Evolutionary conservation across 2,797 vertebrate species (phyloP), one percentile per base, ranked within the genome.

Genomic region (Sciaenops ocellatus): DNA sequence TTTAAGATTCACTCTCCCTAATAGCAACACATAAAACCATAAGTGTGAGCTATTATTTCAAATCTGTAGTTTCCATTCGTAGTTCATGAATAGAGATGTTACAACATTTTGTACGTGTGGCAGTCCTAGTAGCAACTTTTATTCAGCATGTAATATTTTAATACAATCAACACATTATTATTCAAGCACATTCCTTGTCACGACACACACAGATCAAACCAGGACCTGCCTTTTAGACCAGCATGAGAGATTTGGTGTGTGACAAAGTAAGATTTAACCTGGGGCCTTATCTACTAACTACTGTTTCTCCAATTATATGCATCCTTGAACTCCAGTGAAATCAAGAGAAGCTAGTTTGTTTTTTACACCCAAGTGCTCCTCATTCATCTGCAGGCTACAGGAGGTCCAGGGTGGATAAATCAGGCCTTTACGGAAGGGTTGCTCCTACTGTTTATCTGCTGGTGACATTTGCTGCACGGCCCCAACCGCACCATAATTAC

Each of bases 401-500:
- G 92, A 90, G 93, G 92, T 92, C 91, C 78, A 65, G 83, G 86
- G 75, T 92, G 96, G 95, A 97, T 97, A 97, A 97, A 97, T 96
- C 96, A 96, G 95, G 96, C 89, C 90, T 97, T 97, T 97, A 97
- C 92, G 94, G 97, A 96, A 95, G 96, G 93, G 94, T 97, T 96
- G 94, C 95, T 96, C 96, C 95, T 94, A 96, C 95, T 97, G 96
- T 98, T 98, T 97, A 97, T 98, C 96, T 97, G 96, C 95, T 95
- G 95, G 94, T 98, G 97, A 98, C 98, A 98, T 99, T 99, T 98
- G 95, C 90, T 89, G 95, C 95, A 90, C 91, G 93, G 96, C 95
- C 96, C 95, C 95, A 97, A 96, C 96, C 95, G 96, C 96, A 95
- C 94, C 95, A 95, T 98, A 98, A 99, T 98, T 97, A 97, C 96